Base-by-base conservation (phyloP, 1,140 invertebrate genomes). In the Liolophura sinensis region DNA sequence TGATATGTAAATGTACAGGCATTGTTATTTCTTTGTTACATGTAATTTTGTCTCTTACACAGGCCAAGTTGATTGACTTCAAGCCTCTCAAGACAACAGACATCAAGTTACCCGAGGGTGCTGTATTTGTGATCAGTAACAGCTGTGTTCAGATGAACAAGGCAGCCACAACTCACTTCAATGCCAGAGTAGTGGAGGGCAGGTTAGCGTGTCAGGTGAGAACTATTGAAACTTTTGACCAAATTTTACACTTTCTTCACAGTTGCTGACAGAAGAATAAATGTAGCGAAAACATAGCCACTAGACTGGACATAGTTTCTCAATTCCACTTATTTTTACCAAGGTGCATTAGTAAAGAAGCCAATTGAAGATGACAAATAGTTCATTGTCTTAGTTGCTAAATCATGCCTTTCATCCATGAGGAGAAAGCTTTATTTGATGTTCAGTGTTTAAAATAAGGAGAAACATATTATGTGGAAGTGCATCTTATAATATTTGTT, bases 171-270 rank as follows among this genome's bases (percentile, higher is more conserved):
- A 83, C 83, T 18, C 90, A 96, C 79, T 99, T 91, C 81, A 99
- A 99, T 85, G 89, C 90, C 65, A 87, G 98, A 66, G 96, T 99
- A 14, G 90, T 92, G n/a, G 96, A 98, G 87, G 98, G 96, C 80
- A 89, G 93, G 69, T 81, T 98, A 15, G 94, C 94, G 22, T 90
- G 31, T 40, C 31, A 40, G 31, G 31, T 40, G 31, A 40, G 31
- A 5, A 9, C 31, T 9, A 40, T n/a, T n/a, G n/a, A n/a, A n/a
- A n/a, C n/a, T n/a, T n/a, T n/a, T n/a, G n/a, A n/a, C n/a, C n/a
- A n/a, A n/a, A n/a, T 51, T 51, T 51, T 51, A 14, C 49, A 15
- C 49, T 51, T 51, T 58, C 24, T 15, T 58, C 14, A 15, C 24
- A 58, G 14, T 58, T n/a, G 15, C 15, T 58, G 15, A 16, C 14